phyloP scores from a whole-genome alignment of 2,888 invertebrate species.

The Drosophila vallismaia region DNA sequence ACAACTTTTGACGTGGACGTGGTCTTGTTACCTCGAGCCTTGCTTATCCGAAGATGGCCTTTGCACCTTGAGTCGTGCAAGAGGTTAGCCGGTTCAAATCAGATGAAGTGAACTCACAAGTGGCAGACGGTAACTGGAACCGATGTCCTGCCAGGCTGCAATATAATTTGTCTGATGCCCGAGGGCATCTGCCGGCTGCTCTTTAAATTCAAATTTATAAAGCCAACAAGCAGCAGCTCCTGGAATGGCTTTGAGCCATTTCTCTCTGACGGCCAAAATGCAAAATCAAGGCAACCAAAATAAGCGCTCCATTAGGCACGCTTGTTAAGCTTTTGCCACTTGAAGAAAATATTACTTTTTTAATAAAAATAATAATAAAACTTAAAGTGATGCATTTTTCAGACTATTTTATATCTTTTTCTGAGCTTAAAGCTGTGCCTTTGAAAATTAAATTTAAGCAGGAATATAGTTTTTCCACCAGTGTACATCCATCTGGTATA shows the following conservation, averaged over 20 bases:
- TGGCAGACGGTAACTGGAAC: constrained; percentile 12
- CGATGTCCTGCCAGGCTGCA: constrained; percentile 5
- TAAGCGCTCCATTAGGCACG: constrained; percentile 59
- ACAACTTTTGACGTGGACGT: constrained; percentile 70
- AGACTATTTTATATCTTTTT: not conserved
- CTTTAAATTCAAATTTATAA: constrained; percentile 38
- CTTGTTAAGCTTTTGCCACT: constrained; percentile 32
- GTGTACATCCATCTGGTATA: constrained; percentile 9
- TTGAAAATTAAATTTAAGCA: not conserved
- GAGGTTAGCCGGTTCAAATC: constrained; percentile 27
- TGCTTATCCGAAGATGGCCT: constrained; percentile 54
- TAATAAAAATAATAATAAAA: not conserved
- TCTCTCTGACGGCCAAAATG: constrained; percentile 16
- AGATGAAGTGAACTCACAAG: constrained; percentile 15
- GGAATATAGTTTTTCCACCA: not conserved
- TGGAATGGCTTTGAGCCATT: constrained; percentile 9
- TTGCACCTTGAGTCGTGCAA: constrained; percentile 42
- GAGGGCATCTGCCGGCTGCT: constrained; percentile 17
- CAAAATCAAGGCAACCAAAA: constrained; percentile 60
- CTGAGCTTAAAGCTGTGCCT: not conserved
- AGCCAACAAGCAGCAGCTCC: constrained; percentile 33
- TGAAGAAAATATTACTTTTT: constrained; percentile 4
- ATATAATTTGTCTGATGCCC: constrained; percentile 23
- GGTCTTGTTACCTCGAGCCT: constrained; percentile 56
- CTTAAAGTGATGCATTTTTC: not conserved